These are phyloP conservation scores for Peromyscus leucopus DNA, from an alignment of 2,113 vertebrate species.

Conservation along the genomic window DNA sequence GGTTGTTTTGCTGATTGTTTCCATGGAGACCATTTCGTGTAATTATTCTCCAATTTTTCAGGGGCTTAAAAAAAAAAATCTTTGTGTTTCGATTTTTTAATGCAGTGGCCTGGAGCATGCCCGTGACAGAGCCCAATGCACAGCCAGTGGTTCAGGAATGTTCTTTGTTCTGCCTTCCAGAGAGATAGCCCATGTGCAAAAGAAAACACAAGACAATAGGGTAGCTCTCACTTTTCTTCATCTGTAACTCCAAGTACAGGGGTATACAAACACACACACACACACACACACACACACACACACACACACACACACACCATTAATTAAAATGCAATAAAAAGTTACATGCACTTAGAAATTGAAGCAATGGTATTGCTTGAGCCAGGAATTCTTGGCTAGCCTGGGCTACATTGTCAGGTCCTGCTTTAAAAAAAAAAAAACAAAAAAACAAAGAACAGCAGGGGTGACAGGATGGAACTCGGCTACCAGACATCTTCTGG, in stretches of 20 bases:
- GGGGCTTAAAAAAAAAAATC: not conserved
- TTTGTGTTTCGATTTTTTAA: not conserved
- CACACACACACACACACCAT: no score
- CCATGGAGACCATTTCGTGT: not conserved
- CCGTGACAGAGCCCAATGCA: no score
- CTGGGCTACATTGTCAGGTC: not conserved
- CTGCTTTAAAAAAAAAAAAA: not conserved
- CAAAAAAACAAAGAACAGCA: not conserved
- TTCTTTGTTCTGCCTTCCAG: not conserved
- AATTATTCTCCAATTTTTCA: conserved; percentile 27
- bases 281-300: no score
- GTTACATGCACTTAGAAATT: not conserved
- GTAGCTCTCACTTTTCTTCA: not conserved
- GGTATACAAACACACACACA: not conserved
- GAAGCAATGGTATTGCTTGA: not conserved
- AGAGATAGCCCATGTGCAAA: not conserved
- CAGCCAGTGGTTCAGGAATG: not conserved
- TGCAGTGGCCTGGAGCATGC: not conserved
- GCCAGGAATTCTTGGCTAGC: not conserved
- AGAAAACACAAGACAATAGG: not conserved
- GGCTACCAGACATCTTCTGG: not conserved
- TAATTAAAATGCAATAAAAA: not conserved
- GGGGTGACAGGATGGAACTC: not conserved
- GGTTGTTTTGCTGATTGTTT: conserved; percentile 27
- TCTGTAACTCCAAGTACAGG: not conserved